Conservation (phyloP, 2,888 invertebrate species). For the Minunthozetes semirufus region DNA sequence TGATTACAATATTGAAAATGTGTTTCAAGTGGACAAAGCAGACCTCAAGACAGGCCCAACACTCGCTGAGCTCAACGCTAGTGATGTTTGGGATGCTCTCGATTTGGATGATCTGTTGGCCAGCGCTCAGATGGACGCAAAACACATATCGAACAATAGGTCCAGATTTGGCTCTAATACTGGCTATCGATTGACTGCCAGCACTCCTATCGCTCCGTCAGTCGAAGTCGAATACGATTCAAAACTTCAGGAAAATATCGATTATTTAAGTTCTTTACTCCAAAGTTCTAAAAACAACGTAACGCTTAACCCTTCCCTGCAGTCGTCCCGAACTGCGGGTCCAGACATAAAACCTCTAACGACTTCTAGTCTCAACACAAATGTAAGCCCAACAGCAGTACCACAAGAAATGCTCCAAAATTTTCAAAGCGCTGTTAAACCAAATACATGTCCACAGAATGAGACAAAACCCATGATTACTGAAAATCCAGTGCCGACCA, state of each 20-base stretch:
- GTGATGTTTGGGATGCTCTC: conserved; percentile 55
- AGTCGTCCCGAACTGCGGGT: background rate
- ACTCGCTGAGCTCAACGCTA: conserved; percentile 74
- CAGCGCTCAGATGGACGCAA: conserved; percentile 20
- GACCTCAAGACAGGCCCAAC: conserved; percentile 55
- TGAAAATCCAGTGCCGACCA: background rate
- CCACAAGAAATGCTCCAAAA: background rate
- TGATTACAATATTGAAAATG: conserved; percentile 16
- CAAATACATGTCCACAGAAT: background rate
- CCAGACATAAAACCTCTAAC: conserved; percentile 16
- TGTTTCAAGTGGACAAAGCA: conserved; percentile 39
- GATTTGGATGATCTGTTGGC: conserved; percentile 34
- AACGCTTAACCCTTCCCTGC: background rate
- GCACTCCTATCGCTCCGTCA: background rate
- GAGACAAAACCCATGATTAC: background rate
- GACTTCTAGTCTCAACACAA: background rate
- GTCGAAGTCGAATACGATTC: conserved; percentile 6
- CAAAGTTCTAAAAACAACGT: background rate
- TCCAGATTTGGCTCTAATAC: background rate
- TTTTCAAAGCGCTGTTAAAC: background rate
- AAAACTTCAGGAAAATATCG: conserved; percentile 34
- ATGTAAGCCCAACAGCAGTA: background rate
- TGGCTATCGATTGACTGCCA: background rate
- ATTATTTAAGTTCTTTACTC: conserved; percentile 25
- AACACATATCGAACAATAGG: background rate